Conservation (phyloP, 2,888 invertebrate genomes). For the Strigamia maritima region DNA sequence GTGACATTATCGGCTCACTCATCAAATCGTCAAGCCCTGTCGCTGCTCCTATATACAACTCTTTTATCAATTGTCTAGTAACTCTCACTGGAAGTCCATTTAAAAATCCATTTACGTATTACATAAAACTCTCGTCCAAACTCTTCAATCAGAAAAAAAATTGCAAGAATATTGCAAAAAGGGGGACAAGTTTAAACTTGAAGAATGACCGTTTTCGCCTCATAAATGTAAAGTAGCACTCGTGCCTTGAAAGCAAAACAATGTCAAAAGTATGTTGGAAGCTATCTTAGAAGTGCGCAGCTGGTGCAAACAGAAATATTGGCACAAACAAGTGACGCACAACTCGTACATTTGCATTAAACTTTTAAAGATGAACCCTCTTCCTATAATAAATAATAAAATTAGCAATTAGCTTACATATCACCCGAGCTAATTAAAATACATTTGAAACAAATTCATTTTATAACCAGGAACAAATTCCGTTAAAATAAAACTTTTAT, state of each 20-base stretch:
- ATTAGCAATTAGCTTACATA: background rate
- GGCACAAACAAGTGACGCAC: slow-evolving; percentile 27
- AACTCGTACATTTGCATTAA: slow-evolving; percentile 20
- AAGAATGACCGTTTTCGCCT: slow-evolving; percentile 21
- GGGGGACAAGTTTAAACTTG: slow-evolving; percentile 9
- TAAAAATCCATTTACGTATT: slow-evolving; percentile 2
- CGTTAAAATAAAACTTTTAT: background rate
- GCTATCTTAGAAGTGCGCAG: slow-evolving; percentile 13
- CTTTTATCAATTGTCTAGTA: background rate
- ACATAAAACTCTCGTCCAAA: background rate
- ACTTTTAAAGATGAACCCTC: background rate
- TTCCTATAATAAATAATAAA: background rate
- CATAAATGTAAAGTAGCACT: slow-evolving; percentile 29
- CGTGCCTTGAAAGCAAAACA: slow-evolving; percentile 29
- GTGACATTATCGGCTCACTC: background rate
- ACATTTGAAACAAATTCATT: too few species aligned
- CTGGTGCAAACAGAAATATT: slow-evolving; percentile 29
- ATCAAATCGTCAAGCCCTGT: slow-evolving; percentile 13
- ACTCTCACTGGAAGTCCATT: background rate
- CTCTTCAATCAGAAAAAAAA: slow-evolving; percentile 23
- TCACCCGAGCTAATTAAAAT: too few species aligned
- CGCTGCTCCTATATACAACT: background rate
- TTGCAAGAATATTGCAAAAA: slow-evolving; percentile 17
- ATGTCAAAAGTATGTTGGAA: slow-evolving; percentile 28
- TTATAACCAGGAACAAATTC: too few species aligned